Base-by-base conservation (phyloP, 1,140 invertebrate species). In the Drosophila pseudoananassae region DNA sequence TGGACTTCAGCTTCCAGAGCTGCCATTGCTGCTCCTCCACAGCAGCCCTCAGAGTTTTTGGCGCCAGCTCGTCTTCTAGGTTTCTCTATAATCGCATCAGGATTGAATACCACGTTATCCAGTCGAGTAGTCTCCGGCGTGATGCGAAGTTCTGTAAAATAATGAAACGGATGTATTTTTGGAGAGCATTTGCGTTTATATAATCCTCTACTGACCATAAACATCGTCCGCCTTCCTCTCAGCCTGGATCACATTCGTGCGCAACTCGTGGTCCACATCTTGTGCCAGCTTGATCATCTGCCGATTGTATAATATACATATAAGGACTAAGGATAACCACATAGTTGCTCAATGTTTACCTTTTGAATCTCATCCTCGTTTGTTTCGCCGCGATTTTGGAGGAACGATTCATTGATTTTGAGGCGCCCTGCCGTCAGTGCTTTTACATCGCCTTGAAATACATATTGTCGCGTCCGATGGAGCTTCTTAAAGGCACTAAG, bases 181-280 rank as follows among this genome's bases (percentile, higher is more conserved):
- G 7, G 8, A n/a, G 8, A 29, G 15, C 10, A 17, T 43, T 36
- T 29, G 38, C 29, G 53, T 80, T 85, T 89, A 80, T 60, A 12
- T 82, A 85, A 79, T 68, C 15, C 3, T 5, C 1, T 31, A 59
- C 66, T 56, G 47, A 90, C 91, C 83, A 36, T 75, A 92, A 31
- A 92, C 77, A 57, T 77, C 65, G 3, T 90, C 76, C 2, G 89
- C 61, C 6, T 73, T 76, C 27, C 81, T 51, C 27, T 66, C 49
- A 8, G 91, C 91, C 52, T 92, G 91, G 46, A 92, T 90, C 10
- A 92, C 88, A 70, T 91, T 92, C 3, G 91, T 87, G 2, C 89
- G 90, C 23, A 92, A 52, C 52, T 92, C 91, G 7, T 89, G 46
- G 14, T 78, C 75, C 4, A 91, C 90, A 33, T 92, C 91, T 10